Conservation (phyloP, 2,888 invertebrate genomes). For the Pomacea canaliculata region DNA sequence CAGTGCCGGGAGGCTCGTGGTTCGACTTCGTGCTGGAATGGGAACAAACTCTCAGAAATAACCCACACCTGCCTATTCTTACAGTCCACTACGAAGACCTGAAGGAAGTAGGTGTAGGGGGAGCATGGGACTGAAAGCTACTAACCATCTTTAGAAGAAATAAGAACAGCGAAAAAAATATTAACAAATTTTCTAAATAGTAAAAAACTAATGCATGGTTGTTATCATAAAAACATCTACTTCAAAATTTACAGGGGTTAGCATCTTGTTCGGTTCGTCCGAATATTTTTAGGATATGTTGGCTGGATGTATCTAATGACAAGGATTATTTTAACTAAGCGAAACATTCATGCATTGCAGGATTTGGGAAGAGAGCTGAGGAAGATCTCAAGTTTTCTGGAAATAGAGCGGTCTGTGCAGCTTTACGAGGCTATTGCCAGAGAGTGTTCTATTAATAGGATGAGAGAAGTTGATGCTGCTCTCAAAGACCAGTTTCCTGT, state of each 20-base stretch:
- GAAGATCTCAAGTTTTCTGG: constrained; percentile 15
- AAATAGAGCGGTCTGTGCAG: background rate
- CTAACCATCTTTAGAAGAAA: background rate
- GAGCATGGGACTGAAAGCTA: too few species aligned
- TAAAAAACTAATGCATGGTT: too few species aligned
- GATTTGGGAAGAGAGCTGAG: constrained; percentile 9
- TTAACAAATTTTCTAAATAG: too few species aligned
- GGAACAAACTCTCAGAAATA: constrained; percentile 29
- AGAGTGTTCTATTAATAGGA: constrained; percentile 15
- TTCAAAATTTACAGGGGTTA: background rate
- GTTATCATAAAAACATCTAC: background rate
- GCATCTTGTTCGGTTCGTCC: too few species aligned
- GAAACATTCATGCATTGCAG: background rate
- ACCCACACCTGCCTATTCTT: constrained; percentile 7
- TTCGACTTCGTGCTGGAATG: constrained; percentile 40
- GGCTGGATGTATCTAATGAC: too few species aligned
- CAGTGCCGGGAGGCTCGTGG: constrained; percentile 34
- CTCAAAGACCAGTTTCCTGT: constrained; percentile 14
- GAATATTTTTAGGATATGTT: too few species aligned
- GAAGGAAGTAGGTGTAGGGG: constrained; percentile 23
- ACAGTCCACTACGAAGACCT: constrained; percentile 27
- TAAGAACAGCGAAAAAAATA: background rate
- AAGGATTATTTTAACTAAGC: background rate
- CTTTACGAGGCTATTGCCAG: constrained; percentile 18
- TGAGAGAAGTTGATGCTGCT: constrained; percentile 22